A percentile compares a stretch with the other conserved stretches of the same genome.
These are phyloP conservation scores for Staurois parvus DNA, from an alignment of 2,797 vertebrate species.

Conservation along the genomic window DNA sequence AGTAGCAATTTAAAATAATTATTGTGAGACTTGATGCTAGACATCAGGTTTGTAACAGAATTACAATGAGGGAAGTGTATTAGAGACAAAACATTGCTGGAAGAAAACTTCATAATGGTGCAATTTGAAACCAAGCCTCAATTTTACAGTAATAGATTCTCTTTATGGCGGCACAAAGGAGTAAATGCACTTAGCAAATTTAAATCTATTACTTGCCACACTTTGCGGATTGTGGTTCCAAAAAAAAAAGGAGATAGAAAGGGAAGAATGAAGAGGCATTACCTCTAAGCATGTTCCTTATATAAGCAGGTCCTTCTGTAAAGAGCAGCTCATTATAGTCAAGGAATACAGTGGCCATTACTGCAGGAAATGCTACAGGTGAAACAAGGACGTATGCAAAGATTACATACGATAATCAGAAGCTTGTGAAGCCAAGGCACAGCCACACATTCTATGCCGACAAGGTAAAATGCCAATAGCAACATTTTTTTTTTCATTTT, in stretches of 20 bases:
- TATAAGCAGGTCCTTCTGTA: slow-evolving; percentile 76
- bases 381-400: slow-evolving; percentile 60
- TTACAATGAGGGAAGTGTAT: slow-evolving; percentile 90
- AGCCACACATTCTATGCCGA: slow-evolving; percentile 61
- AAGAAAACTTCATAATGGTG: slow-evolving; percentile 88
- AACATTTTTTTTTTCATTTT: not conserved
- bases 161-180: slow-evolving; percentile 85
- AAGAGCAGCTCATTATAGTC: slow-evolving; percentile 70
- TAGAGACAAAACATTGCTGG: slow-evolving; percentile 86
- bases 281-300: slow-evolving; percentile 77
- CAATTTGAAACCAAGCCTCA: slow-evolving; percentile 87
- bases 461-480: slow-evolving; percentile 40
- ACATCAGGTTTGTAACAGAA: slow-evolving; percentile 90
- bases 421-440: slow-evolving; percentile 61
- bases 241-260: slow-evolving; percentile 75
- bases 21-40: slow-evolving; percentile 95
- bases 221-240: slow-evolving; percentile 77
- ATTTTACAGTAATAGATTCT: slow-evolving; percentile 87
- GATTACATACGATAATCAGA: slow-evolving; percentile 64
- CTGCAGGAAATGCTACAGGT: slow-evolving; percentile 63
- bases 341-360: slow-evolving; percentile 66
- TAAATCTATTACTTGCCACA: slow-evolving; percentile 86
- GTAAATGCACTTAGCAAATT: slow-evolving; percentile 86
- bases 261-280: slow-evolving; percentile 78
- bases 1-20: slow-evolving; percentile 98